These are phyloP conservation scores for Baryphthengus martii DNA, from an alignment of 2,113 vertebrate genomes.

Conservation along the genomic window DNA sequence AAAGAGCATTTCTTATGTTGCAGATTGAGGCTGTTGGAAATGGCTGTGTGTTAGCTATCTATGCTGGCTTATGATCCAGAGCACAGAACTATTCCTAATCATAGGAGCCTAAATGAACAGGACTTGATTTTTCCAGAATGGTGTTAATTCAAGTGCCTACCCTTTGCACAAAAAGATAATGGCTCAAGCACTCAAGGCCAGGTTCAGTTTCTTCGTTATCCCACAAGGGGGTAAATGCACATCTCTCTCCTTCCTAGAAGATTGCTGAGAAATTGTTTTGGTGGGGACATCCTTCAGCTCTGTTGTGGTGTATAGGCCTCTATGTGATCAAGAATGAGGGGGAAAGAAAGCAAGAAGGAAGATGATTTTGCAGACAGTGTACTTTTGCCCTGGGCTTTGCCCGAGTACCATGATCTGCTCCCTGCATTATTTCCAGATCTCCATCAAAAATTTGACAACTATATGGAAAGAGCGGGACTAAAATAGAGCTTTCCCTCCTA, in stretches of 20 bases:
- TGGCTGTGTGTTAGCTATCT: not conserved
- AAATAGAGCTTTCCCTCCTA: not conserved
- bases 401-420: rapidly evolving
- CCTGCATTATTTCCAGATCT: rapidly evolving
- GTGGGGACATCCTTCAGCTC: not conserved
- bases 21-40: not conserved
- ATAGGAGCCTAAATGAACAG: not conserved
- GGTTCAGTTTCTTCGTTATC: not conserved
- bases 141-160: not conserved
- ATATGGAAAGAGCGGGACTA: not conserved
- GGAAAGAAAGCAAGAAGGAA: not conserved
- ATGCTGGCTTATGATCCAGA: not conserved
- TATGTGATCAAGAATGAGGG: not conserved
- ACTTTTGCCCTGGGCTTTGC: not conserved
- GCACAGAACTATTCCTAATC: not conserved
- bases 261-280: not conserved
- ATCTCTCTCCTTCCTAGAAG: not conserved
- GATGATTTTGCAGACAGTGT: not conserved
- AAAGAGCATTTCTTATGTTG: not conserved
- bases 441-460: not conserved
- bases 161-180: not conserved
- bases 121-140: not conserved
- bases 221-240: not conserved
- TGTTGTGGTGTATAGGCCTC: not conserved
- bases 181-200: rapidly evolving